Percentiles rank a stretch among this genome's conserved stretches.
Evolutionary conservation across 1,140 invertebrate species (phyloP).

Genomic region (Riptortus pedestris): DNA sequence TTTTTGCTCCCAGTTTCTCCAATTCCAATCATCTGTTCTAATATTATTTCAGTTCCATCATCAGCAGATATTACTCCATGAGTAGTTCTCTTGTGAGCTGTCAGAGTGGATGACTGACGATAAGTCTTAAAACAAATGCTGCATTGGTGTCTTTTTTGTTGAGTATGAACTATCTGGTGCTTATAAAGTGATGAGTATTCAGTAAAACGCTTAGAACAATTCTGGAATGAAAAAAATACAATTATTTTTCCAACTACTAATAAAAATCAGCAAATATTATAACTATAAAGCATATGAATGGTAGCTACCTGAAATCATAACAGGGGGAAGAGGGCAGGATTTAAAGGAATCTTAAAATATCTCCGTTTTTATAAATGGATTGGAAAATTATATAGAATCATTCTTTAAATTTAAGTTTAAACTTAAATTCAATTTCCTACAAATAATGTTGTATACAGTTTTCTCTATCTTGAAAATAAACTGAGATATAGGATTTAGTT

Average conservation of each 20-base stretch:
- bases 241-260: neutral
- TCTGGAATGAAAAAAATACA: constrained; percentile 36
- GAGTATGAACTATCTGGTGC: constrained; percentile 57
- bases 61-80: constrained; percentile 34
- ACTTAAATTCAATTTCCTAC: no score
- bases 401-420: no score
- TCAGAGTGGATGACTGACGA: constrained; percentile 49
- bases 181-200: constrained; percentile 67
- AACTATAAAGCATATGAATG: no score
- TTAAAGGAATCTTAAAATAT: no score
- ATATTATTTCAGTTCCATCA: constrained; percentile 28
- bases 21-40: constrained; percentile 25
- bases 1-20: constrained; percentile 19
- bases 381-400: no score
- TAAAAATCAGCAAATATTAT: constrained; percentile 1
- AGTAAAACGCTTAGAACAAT: constrained; percentile 57
- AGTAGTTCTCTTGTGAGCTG: constrained; percentile 46
- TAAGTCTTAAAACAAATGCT: constrained; percentile 48
- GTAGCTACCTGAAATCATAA: no score
- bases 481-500: no score
- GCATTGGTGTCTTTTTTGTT: constrained; percentile 50
- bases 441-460: no score
- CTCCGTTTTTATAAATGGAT: no score
- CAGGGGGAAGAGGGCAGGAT: no score
- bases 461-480: no score